Base-by-base conservation (phyloP, 2,888 invertebrate species). In the Tuta absoluta region DNA sequence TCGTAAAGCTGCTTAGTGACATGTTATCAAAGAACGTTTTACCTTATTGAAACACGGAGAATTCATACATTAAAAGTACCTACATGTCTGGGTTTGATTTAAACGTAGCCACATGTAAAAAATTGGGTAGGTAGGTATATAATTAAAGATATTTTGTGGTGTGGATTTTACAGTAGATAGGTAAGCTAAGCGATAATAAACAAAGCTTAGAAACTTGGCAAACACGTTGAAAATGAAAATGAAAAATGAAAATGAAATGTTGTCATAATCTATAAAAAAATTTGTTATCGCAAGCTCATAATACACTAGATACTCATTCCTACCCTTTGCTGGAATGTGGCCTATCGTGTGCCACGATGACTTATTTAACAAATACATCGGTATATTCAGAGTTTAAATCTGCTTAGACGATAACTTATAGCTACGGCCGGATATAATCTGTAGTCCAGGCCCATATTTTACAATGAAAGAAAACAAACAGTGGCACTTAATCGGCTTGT, bases 1-100 rank as follows among this genome's bases (percentile, higher is more conserved):
- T 81, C 84, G 80, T 86, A 82, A 86, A 85, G 67, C 68, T 67
- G 63, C 63, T 64, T 66, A 72, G 76, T 84, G 86, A 83, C 84
- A 85, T 79, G 74, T 79, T 79, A 77, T 82, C 82, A 2, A 5
- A n/a, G 78, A 85, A 81, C 82, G 80, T 75, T 77, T 74, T 75
- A 78, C 12, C 17, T 17, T 11, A 33, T 58, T 58, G 17, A 56
- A 56, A 28, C 17, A 56, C n/a, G 24, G n/a, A 24, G 23, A 24
- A 23, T 7, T 56, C n/a, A 41, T 56, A 4, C 28, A 14, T 28
- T 14, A 7, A 17, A 24, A 28, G 5, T 56, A 24, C 7, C 14
- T 53, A 2, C 3, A 11, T 7, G 2, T 56, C 5, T 28, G 17
- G 5, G 14, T n/a, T 45, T 45, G 17, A 7, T 45, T 1, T n/a